Conservation (phyloP, 2,113 vertebrate species). For the Artemisiospiza belli region DNA sequence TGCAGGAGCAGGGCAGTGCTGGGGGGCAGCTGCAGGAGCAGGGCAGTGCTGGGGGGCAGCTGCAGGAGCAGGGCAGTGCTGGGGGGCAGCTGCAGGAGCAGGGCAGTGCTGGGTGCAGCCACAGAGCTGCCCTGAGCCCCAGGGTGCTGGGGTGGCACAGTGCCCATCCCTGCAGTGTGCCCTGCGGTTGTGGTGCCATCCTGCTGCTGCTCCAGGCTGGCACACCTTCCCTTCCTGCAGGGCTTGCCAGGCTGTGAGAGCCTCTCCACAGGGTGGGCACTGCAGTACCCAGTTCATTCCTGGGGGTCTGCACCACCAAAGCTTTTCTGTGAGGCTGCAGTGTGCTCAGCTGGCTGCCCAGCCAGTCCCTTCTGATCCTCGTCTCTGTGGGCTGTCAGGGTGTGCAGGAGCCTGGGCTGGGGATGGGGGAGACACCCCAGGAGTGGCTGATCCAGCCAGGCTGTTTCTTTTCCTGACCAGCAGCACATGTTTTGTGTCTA, state of each 20-base stretch:
- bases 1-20: too few species aligned
- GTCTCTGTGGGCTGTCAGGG: neutral
- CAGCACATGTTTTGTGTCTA: constrained; percentile 29
- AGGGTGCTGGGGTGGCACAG: neutral
- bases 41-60: too few species aligned
- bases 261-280: neutral
- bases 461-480: neutral
- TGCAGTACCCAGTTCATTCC: neutral
- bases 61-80: neutral
- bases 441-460: neutral
- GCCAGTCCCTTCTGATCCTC: neutral
- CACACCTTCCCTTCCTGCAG: neutral
- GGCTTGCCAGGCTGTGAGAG: neutral
- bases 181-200: accelerated
- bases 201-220: accelerated
- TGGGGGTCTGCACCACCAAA: neutral
- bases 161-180: accelerated
- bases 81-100: neutral
- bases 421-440: neutral
- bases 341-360: neutral
- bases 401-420: neutral
- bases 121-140: neutral
- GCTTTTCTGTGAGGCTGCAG: neutral
- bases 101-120: accelerated
- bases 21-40: too few species aligned